phyloP scores from a whole-genome alignment of 2,797 vertebrate species.

The Pampus argenteus region DNA sequence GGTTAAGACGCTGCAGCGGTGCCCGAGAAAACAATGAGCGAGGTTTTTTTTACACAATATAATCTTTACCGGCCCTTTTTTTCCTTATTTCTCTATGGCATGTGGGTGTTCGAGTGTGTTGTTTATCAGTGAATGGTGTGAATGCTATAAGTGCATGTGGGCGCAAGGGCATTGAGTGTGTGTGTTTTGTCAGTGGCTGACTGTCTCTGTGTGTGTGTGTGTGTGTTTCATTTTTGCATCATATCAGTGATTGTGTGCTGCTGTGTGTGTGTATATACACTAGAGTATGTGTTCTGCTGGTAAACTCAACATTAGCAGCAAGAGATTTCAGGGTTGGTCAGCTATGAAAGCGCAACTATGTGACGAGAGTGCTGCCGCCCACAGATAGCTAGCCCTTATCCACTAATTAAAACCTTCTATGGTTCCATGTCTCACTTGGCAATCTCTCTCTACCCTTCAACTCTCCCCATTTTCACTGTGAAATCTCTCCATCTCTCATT shows the following conservation, averaged over 20 bases:
- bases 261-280: constrained; percentile 6
- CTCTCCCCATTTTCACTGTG: constrained; percentile 64
- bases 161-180: constrained; percentile 50
- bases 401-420: constrained; percentile 84
- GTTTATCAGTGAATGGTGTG: constrained; percentile 67
- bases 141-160: constrained; percentile 70
- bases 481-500: constrained; percentile 75
- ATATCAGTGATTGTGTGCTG: constrained; percentile 11
- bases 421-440: constrained; percentile 76
- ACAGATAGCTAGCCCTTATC: constrained; percentile 74
- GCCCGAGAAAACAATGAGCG: constrained; percentile 6
- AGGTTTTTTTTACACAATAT: constrained; percentile 23
- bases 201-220: constrained; percentile 2
- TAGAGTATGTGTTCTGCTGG: constrained; percentile 65
- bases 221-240: constrained; percentile 52
- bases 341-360: constrained; percentile 82
- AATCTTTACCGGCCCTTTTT: constrained; percentile 47
- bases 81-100: constrained; percentile 35
- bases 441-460: constrained; percentile 75
- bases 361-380: constrained; percentile 70
- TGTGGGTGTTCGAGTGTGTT: constrained; percentile 76
- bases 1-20: constrained; percentile 35
- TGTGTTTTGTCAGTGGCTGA: constrained; percentile 46
- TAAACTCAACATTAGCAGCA: constrained; percentile 69
- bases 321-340: constrained; percentile 82